Conservation (phyloP, 2,797 vertebrate genomes). For the Antrozous pallidus region DNA sequence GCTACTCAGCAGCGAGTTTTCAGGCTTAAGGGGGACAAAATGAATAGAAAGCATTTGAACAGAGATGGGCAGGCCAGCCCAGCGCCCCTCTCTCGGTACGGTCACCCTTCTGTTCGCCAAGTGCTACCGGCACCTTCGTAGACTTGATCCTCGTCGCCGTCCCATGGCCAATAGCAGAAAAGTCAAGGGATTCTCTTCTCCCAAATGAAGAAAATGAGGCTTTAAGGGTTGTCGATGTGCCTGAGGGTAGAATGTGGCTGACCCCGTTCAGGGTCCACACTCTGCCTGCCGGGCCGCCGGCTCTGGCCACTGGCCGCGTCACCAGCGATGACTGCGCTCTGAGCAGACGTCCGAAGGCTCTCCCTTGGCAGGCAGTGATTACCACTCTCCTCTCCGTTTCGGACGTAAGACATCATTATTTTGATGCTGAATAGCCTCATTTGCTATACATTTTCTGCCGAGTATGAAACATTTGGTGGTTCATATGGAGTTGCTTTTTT, state of each 20-base stretch:
- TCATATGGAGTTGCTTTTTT: background rate
- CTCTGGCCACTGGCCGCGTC: rapidly evolving
- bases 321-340: rapidly evolving
- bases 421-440: background rate
- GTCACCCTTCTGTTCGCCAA: rapidly evolving
- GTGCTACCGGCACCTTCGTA: rapidly evolving
- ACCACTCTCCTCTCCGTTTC: background rate
- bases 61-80: background rate
- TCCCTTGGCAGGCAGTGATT: background rate
- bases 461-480: background rate
- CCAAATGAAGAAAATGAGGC: background rate
- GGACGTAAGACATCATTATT: background rate
- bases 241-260: background rate
- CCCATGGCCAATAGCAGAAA: background rate
- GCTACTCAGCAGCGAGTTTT: background rate
- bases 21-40: background rate
- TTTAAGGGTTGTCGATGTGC: background rate
- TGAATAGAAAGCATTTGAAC: background rate
- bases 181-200: background rate
- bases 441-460: background rate
- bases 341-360: background rate
- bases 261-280: rapidly evolving
- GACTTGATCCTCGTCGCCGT: rapidly evolving
- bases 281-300: rapidly evolving
- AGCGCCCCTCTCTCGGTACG: rapidly evolving